Evolutionary conservation across 2,888 invertebrate genomes (phyloP), one percentile per base, ranked within the genome.

Genomic region (Drosophila sordidula): DNA sequence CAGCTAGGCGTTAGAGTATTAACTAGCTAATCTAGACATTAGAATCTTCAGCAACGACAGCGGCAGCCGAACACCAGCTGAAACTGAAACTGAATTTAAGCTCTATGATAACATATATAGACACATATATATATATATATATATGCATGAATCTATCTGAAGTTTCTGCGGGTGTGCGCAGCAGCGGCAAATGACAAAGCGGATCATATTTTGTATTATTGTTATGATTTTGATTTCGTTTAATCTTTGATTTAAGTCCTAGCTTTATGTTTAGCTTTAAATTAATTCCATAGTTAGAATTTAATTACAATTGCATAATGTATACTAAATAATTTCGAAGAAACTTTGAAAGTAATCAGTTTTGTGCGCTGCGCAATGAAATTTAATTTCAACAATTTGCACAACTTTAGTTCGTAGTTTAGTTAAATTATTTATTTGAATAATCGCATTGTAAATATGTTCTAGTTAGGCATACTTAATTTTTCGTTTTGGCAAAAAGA

Each of bases 1-100:
- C 73, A 95, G 95, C 92, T 91, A 90, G 80, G 59, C 44, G 59
- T 49, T 32, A 76, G 75, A 85, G 82, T 82, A 81, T 82, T 85
- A 80, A 36, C 36, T 59, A 79, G 49, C 46, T 25, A 62, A 58
- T 39, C 46, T 50, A 59, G 22, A 58, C 38, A 41, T 44, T 73
- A 71, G 77, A 74, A 80, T 75, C 77, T 77, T 66, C 61, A 75
- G 52, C 39, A 47, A 8, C 29, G 8, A 57, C 54, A 34, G 34
- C 11, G 12, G 34, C 34, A 34, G 34, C 12, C 34, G 34, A 34
- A 34, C 34, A 34, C 34, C 34, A 34, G 34, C 12, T 34, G 34
- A 32, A 32, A 32, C 32, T 32, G 32, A 11, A 32, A 11, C 11
- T 32, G 3, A 32, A 12, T 34, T 12, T 12, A 34, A 4, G 12